Conservation (phyloP, 1,140 invertebrate genomes). For the Stegodyphus mimosarum region DNA sequence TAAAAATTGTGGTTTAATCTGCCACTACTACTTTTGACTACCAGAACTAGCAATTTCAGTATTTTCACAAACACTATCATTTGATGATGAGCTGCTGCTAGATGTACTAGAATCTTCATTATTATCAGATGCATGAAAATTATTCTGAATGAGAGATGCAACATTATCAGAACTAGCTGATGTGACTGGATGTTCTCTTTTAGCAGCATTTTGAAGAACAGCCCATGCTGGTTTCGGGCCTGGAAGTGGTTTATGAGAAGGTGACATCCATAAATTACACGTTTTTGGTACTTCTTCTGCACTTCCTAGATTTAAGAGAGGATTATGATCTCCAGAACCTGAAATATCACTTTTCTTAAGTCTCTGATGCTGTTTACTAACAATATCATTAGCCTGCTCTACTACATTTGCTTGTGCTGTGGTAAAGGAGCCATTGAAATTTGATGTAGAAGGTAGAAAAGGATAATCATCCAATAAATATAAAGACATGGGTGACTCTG, state of each 20-base stretch:
- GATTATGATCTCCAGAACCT: background rate
- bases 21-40: too few relatives aligned
- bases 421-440: background rate
- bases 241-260: conserved; percentile 46
- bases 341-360: conserved; percentile 28
- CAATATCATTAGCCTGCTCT: too few relatives aligned
- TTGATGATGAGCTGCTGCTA: conserved; percentile 36
- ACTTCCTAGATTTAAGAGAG: background rate
- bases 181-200: too few relatives aligned
- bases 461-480: conserved; percentile 40
- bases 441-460: conserved; percentile 12
- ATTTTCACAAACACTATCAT: conserved; percentile 32
- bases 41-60: too few relatives aligned
- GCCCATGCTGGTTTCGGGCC: conserved; percentile 46
- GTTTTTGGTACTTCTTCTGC: conserved; percentile 1
- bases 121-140: conserved; percentile 27
- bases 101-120: conserved; percentile 25
- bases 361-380: conserved; percentile 24
- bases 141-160: conserved; percentile 11
- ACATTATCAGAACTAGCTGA: conserved; percentile 41
- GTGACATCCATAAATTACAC: conserved; percentile 33
- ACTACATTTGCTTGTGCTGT: background rate
- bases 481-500: background rate
- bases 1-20: too few relatives aligned
- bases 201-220: conserved; percentile 34